Evolutionary conservation across 35 echinoderm and acorn worm species (phyloP), one percentile per base, ranked within the genome.

Genomic region (Eucidaris tribuloides): DNA sequence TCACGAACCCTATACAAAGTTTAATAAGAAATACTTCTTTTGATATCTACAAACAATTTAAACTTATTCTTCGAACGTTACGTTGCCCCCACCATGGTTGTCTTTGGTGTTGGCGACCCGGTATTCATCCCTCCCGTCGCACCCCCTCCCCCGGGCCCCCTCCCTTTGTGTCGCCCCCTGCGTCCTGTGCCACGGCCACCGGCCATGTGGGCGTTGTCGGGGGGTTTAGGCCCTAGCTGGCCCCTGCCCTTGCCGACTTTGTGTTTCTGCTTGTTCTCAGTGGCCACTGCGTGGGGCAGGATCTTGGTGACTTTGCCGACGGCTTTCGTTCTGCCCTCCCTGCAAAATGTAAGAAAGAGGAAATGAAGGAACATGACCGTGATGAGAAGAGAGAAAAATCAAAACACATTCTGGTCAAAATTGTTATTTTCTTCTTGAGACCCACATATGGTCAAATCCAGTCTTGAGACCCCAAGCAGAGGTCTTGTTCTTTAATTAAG

Each of bases 241-340:
- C 90, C 90, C 37, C 96, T 62, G 3, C 90, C 96, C 39, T 93
- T 93, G 38, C 86, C 84, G 1, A 84, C 27, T 71, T 99, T 99
- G 39, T 90, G 86, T 59, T 87, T 93, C 52, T 85, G 86, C 60
- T 82, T 99, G 22, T 88, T 65, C 54, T 87, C 90, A 5, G 64
- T 83, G 56, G 81, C 76, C 27, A 65, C 59, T 7, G 71, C 54
- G 37, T 99, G 87, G 4, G 96, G 96, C 52, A 70, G 86, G 23
- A 90, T 90, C 83, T 87, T 99, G 42, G 65, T 89, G 57, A 99
- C 93, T 30, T 88, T 92, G 60, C 96, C 96, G 17, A 99, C 96
- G 5, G 96, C 96, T 87, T 99, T 99, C 4, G 96, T 99, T 70
- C 88, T 89, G 46, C 96, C 96, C 71, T 99, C 96, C 83, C 96